Conservation (phyloP, 2,797 vertebrate species). For the Eulemur coronatus region DNA sequence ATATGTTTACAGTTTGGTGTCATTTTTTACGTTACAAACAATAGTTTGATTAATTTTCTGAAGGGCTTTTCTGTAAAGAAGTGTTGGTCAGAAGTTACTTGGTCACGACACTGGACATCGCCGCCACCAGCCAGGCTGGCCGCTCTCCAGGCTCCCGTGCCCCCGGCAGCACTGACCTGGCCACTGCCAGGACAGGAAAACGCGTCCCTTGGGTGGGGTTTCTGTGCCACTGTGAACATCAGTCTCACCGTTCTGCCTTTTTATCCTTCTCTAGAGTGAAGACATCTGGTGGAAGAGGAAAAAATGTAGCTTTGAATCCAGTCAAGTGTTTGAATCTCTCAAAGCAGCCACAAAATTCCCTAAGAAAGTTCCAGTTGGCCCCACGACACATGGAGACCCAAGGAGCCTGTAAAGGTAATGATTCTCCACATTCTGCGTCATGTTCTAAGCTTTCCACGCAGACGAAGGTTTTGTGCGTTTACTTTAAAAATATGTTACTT, state of each 20-base stretch:
- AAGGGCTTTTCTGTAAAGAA: neutral
- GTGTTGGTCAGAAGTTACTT: neutral
- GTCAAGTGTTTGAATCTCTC: neutral
- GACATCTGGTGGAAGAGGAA: neutral
- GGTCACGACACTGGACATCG: fast-evolving
- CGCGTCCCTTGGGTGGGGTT: fast-evolving
- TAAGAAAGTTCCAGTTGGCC: neutral
- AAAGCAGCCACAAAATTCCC: neutral
- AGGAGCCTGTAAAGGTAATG: conserved; percentile 64
- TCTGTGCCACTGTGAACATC: too few relatives aligned
- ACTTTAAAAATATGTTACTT: neutral
- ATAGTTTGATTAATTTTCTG: neutral
- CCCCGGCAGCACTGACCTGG: neutral
- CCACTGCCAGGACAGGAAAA: too few relatives aligned
- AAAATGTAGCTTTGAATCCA: conserved; percentile 68
- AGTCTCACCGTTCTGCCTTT: neutral
- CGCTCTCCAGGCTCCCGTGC: fast-evolving
- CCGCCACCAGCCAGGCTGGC: fast-evolving
- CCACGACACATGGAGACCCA: conserved; percentile 31
- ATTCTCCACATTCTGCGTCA: fast-evolving
- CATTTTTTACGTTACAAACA: neutral
- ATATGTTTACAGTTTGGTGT: neutral
- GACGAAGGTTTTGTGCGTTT: fast-evolving
- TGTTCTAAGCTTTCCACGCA: neutral
- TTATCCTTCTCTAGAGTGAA: conserved; percentile 53